These are phyloP conservation scores for Mayetiola destructor DNA, from an alignment of 2,888 invertebrate species.

Conservation along the genomic window DNA sequence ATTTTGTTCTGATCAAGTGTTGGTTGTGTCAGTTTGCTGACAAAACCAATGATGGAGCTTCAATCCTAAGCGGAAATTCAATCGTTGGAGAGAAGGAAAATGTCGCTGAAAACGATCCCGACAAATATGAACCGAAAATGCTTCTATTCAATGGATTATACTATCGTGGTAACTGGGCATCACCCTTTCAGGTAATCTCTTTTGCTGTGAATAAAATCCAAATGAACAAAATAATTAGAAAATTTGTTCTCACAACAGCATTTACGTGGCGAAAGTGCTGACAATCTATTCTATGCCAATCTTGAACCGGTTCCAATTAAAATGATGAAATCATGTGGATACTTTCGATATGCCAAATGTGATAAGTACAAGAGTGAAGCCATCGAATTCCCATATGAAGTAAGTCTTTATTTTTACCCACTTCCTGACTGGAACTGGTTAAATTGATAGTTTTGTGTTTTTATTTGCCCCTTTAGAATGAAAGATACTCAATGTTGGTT, in stretches of 20 bases:
- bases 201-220: neutral
- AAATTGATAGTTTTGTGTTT: conserved; percentile 11
- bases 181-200: conserved; percentile 41
- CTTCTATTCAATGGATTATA: conserved; percentile 62
- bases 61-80: conserved; percentile 46
- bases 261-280: conserved; percentile 27
- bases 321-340: conserved; percentile 53
- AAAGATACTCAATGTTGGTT: conserved; percentile 42
- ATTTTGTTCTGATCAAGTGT: neutral
- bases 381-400: conserved; percentile 59
- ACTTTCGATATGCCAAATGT: conserved; percentile 45
- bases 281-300: conserved; percentile 48
- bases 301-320: conserved; percentile 44
- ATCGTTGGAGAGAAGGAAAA: conserved; percentile 37
- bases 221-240: neutral
- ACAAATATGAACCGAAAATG: conserved; percentile 39
- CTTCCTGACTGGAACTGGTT: no score
- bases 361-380: conserved; percentile 50
- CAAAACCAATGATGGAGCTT: conserved; percentile 38
- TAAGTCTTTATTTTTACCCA: conserved; percentile 29
- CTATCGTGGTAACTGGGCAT: conserved; percentile 64
- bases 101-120: conserved; percentile 16
- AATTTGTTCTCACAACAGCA: conserved; percentile 21
- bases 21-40: conserved; percentile 13
- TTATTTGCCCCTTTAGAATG: conserved; percentile 36